A percentile compares a stretch with the other conserved stretches of the same genome.
These are phyloP conservation scores for Rotaria macrura DNA, from an alignment of 2,888 invertebrate genomes.

Conservation along the genomic window DNA sequence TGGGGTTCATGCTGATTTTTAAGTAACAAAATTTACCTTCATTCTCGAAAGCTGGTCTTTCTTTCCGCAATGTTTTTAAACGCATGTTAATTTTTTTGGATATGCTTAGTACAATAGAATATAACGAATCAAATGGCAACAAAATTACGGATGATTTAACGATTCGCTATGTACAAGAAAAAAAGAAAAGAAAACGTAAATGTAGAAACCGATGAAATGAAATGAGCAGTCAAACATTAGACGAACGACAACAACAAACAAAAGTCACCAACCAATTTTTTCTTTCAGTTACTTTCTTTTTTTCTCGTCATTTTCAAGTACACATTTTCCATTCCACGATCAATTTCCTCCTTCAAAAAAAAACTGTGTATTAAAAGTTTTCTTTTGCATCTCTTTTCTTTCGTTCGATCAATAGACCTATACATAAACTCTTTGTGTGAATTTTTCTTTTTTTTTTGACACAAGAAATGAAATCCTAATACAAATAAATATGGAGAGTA, in stretches of 20 bases:
- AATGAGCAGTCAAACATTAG: not conserved
- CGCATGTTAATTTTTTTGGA: not conserved
- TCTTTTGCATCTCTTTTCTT: not conserved
- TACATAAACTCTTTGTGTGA: not conserved
- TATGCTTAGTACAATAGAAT: not conserved
- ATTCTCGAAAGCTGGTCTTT: not conserved
- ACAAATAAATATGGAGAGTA: not conserved
- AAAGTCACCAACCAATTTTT: not conserved
- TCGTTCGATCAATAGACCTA: not conserved
- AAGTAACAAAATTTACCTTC: not conserved
- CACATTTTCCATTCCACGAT: not conserved
- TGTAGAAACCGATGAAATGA: not conserved
- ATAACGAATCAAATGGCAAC: not conserved
- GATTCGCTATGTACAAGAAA: not conserved
- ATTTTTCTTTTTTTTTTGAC: not conserved
- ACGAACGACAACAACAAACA: not conserved
- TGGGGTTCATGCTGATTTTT: no score
- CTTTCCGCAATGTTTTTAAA: not conserved
- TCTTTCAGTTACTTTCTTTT: not conserved
- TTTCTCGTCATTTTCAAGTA: not conserved
- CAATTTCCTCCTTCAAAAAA: not conserved
- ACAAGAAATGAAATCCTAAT: not conserved
- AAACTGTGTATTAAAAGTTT: not conserved
- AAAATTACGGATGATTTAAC: not conserved
- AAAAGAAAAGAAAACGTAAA: not conserved